These are phyloP conservation scores for Microtus oregoni DNA, from an alignment of 2,113 vertebrate genomes.

Conservation along the genomic window DNA sequence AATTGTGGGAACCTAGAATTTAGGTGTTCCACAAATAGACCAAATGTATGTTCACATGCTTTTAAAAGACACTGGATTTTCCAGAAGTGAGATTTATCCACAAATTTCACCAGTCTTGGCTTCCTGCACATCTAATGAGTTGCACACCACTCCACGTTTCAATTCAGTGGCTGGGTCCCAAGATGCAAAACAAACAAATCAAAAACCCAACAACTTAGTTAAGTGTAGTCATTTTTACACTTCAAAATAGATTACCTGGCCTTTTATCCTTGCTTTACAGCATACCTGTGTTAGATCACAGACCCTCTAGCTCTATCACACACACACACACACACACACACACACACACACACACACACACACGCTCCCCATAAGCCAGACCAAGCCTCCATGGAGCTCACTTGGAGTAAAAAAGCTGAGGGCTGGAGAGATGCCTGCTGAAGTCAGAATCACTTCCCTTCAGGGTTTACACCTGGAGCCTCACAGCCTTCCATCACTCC, in stretches of 20 bases:
- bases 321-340: not conserved
- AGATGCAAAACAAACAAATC: not conserved
- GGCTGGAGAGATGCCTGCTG: not conserved
- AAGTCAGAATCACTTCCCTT: not conserved
- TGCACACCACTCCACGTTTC: not conserved
- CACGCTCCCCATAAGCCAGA: not conserved
- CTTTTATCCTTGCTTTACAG: not conserved
- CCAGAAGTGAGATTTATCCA: not conserved
- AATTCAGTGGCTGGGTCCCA: not conserved
- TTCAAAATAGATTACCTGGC: slow-evolving; percentile 32
- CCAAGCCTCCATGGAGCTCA: not conserved
- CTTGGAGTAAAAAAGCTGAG: not conserved
- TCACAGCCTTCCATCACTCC: not conserved
- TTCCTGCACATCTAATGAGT: not conserved
- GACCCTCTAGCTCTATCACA: not conserved
- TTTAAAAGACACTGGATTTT: slow-evolving; percentile 46
- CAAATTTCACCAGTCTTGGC: not conserved
- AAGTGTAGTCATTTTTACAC: not conserved
- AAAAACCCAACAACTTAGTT: not conserved
- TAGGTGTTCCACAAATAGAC: slow-evolving; percentile 4
- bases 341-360: not conserved
- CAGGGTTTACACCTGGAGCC: not conserved
- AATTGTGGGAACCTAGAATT: not conserved
- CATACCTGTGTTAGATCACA: not conserved
- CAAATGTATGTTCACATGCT: not conserved